A percentile compares a stretch with the other conserved stretches of the same genome.
phyloP scores from a whole-genome alignment of 2,113 vertebrate genomes.

The Vidua chalybeata region DNA sequence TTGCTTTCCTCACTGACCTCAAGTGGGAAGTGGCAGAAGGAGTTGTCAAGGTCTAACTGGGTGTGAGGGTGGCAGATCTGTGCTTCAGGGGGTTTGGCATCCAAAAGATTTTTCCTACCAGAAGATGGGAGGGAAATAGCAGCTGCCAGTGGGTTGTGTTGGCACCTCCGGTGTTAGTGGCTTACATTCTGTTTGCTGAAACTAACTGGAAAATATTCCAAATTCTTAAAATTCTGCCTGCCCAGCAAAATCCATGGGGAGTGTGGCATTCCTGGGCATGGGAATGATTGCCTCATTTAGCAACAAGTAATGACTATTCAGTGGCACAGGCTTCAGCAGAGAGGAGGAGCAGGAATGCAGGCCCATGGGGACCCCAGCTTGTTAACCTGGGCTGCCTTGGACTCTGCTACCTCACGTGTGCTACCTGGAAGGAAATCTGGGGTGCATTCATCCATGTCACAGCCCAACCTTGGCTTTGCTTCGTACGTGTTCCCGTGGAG shows the following conservation, averaged over 20 bases:
- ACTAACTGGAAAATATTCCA: neutral
- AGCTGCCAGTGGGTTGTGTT: neutral
- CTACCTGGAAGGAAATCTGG: neutral
- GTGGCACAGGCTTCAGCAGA: neutral
- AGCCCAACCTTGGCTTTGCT: neutral
- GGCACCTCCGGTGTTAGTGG: neutral
- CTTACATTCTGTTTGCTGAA: slow-evolving; percentile 13
- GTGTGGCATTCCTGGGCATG: neutral
- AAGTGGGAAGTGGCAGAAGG: neutral
- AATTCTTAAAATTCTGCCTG: slow-evolving; percentile 42
- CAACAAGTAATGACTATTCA: neutral
- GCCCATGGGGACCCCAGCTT: neutral
- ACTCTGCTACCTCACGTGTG: neutral
- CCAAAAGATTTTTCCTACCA: neutral
- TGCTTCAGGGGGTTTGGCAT: neutral
- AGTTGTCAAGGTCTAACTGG: neutral
- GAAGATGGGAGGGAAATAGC: neutral
- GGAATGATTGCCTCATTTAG: slow-evolving; percentile 33
- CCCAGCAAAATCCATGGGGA: neutral
- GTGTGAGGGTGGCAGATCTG: neutral
- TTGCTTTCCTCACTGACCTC: neutral
- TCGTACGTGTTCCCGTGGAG: neutral
- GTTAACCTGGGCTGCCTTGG: neutral
- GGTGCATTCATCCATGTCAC: neutral
- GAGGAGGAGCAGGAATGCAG: neutral